A percentile compares a stretch with the other conserved stretches of the same genome.
Evolutionary conservation across 2,888 invertebrate genomes (phyloP).

Genomic region (Linnaemya vulpina): DNA sequence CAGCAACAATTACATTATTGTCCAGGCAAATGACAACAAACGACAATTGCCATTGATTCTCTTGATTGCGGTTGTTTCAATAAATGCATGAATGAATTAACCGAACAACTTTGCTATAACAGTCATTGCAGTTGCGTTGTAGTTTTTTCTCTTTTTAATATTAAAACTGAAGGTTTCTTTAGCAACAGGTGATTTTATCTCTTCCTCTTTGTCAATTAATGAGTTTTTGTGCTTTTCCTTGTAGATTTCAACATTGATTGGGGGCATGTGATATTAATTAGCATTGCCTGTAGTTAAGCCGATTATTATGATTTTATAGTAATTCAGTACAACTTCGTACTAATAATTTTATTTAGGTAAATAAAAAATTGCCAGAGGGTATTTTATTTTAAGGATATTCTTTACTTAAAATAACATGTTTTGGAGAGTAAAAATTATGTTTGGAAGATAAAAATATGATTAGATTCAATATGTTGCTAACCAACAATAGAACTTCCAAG

Average conservation of each 20-base stretch:
- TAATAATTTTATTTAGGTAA: not conserved
- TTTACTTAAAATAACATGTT: no score
- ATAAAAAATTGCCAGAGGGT: not conserved
- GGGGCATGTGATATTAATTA: conserved; percentile 56
- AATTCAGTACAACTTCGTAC: conserved; percentile 5
- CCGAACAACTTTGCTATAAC: conserved; percentile 42
- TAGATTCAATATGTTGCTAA: not conserved
- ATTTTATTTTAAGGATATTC: not conserved
- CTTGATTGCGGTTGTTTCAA: conserved; percentile 52
- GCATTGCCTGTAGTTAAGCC: conserved; percentile 36
- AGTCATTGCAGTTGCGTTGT: conserved; percentile 15
- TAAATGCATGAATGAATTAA: conserved; percentile 55
- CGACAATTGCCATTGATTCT: conserved; percentile 58
- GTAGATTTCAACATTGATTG: conserved; percentile 41
- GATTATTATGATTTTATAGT: conserved; percentile 52
- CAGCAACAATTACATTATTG: conserved; percentile 15
- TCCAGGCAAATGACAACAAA: conserved; percentile 42
- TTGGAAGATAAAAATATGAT: not conserved
- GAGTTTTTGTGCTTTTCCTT: conserved; percentile 45
- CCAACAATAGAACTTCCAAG: no score
- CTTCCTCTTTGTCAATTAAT: conserved; percentile 29
- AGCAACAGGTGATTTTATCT: conserved; percentile 60
- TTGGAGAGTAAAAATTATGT: no score
- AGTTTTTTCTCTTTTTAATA: conserved; percentile 21
- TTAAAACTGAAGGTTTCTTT: conserved; percentile 8